Conservation (phyloP, 2,797 vertebrate genomes). For the Falco biarmicus region DNA sequence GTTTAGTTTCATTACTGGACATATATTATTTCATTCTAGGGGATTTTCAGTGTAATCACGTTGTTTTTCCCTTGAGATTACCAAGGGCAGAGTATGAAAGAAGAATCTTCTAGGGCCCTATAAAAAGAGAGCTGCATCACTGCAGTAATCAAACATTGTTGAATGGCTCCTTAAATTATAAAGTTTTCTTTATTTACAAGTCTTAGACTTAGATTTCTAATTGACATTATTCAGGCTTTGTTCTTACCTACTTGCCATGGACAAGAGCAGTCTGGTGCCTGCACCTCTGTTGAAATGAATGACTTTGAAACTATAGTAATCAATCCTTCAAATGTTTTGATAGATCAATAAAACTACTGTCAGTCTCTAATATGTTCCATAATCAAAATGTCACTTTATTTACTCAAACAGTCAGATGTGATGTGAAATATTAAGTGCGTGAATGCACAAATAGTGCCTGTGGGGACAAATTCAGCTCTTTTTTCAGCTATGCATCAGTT, state of each 20-base stretch:
- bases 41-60: not conserved
- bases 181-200: not conserved
- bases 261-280: not conserved
- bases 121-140: not conserved
- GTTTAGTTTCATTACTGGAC: not conserved
- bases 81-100: not conserved
- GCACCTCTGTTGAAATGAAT: not conserved
- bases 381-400: constrained; percentile 52
- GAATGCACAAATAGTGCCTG: not conserved
- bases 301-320: constrained; percentile 14
- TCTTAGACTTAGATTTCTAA: not conserved
- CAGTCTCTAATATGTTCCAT: constrained; percentile 14
- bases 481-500: not conserved
- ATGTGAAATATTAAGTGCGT: constrained; percentile 32
- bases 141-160: not conserved
- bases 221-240: not conserved
- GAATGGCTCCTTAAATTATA: not conserved
- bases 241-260: not conserved
- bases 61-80: not conserved
- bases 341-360: constrained; percentile 28
- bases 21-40: not conserved
- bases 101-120: not conserved
- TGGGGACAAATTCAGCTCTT: not conserved
- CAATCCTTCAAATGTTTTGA: constrained; percentile 50
- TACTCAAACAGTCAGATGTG: constrained; percentile 36